Evolutionary conservation across 1,140 invertebrate genomes (phyloP).

Genomic region (Heterodera schachtii): DNA sequence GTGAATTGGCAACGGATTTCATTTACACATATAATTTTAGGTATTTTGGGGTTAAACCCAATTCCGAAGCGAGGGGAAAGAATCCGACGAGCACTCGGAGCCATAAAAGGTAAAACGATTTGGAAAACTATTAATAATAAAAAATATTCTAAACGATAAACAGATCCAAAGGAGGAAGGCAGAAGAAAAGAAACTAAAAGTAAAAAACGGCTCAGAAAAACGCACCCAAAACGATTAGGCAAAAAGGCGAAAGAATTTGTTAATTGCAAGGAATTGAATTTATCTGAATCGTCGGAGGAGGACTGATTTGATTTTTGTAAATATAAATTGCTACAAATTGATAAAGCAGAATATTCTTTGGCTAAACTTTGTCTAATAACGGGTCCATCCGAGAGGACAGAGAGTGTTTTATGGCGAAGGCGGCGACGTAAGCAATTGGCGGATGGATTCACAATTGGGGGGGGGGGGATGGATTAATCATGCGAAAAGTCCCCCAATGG

Average conservation of each 20-base stretch:
- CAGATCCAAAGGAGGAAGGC: not conserved
- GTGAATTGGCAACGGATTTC: not conserved
- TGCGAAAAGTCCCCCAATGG: too few relatives aligned
- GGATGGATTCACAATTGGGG: too few relatives aligned
- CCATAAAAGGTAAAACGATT: constrained; percentile 24
- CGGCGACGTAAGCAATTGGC: too few relatives aligned
- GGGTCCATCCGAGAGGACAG: too few relatives aligned
- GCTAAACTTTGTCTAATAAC: too few relatives aligned
- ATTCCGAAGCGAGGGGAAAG: constrained; percentile 25
- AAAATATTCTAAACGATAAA: too few relatives aligned
- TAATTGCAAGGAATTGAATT: not conserved
- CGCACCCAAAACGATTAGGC: not conserved
- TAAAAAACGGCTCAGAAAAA: not conserved
- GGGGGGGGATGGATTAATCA: too few relatives aligned
- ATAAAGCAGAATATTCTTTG: too few relatives aligned
- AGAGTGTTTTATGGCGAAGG: too few relatives aligned
- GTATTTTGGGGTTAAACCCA: constrained; percentile 5
- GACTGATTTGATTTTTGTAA: not conserved
- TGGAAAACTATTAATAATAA: too few relatives aligned
- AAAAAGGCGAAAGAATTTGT: constrained; percentile 9
- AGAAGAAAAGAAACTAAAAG: not conserved
- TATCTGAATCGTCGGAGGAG: not conserved
- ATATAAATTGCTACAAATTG: too few relatives aligned
- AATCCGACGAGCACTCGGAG: constrained; percentile 36
- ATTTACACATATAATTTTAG: not conserved